Percentiles rank a stretch among this genome's conserved stretches.
These are phyloP conservation scores for Pungitius pungitius DNA, from an alignment of 2,113 vertebrate species.

Conservation along the genomic window DNA sequence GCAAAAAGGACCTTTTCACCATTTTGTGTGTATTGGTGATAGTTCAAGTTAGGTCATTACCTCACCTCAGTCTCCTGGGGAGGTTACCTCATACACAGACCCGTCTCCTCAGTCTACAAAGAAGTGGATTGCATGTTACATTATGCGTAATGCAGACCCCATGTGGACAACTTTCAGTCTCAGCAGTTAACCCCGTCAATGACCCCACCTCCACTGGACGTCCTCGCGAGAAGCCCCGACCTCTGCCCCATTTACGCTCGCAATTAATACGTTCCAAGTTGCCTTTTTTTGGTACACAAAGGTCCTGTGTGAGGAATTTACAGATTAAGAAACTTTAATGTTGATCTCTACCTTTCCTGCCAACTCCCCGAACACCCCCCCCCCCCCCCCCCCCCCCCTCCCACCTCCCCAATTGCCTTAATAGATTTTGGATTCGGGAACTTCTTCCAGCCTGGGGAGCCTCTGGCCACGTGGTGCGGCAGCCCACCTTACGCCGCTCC, in stretches of 20 bases:
- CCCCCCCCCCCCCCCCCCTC: neutral
- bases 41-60: slow-evolving; percentile 32
- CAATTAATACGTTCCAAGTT: neutral
- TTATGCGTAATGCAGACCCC: slow-evolving; percentile 42
- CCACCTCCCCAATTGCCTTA: neutral
- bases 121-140: slow-evolving; percentile 51
- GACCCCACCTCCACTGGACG: neutral
- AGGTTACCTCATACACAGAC: slow-evolving; percentile 63
- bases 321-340: neutral
- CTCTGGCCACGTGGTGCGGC: slow-evolving; percentile 95
- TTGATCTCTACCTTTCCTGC: neutral
- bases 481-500: slow-evolving; percentile 98
- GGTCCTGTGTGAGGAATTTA: neutral
- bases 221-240: neutral
- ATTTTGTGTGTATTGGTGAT: slow-evolving; percentile 7
- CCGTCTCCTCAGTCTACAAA: slow-evolving; percentile 65
- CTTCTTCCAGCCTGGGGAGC: slow-evolving; percentile 95
- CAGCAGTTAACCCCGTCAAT: neutral
- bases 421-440: slow-evolving; percentile 99
- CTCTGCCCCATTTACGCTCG: neutral
- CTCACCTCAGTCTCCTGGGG: slow-evolving; percentile 63
- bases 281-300: neutral
- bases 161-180: slow-evolving; percentile 16
- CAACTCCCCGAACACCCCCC: neutral
- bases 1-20: slow-evolving; percentile 34